Evolutionary conservation across 2,113 vertebrate species (phyloP).

Genomic region (Periophthalmus modestus): DNA sequence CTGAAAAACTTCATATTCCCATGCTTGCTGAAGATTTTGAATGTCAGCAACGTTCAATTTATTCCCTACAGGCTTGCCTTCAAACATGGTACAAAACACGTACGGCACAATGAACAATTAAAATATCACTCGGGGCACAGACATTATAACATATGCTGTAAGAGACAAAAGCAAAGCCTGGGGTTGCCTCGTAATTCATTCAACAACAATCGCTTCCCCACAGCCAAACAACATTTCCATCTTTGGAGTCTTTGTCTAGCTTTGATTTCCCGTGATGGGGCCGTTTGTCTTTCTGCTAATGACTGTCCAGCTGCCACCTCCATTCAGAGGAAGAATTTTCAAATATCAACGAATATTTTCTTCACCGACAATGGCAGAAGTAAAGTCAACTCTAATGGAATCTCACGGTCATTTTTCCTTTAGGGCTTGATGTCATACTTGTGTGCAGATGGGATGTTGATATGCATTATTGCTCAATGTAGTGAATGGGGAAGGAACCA

Average conservation of each 20-base stretch:
- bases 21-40: neutral
- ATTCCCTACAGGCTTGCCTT: neutral
- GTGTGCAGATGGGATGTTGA: conserved; percentile 45
- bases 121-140: conserved; percentile 4
- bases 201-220: neutral
- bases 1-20: neutral
- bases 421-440: conserved; percentile 14
- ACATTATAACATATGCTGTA: neutral
- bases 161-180: conserved; percentile 3
- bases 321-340: neutral
- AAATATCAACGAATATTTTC: neutral
- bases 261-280: conserved; percentile 6
- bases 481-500: conserved; percentile 44
- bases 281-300: conserved; percentile 5
- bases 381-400: conserved; percentile 18
- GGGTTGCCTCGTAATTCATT: neutral
- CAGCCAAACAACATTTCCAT: conserved; percentile 10
- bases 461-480: conserved; percentile 35
- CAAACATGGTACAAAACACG: neutral
- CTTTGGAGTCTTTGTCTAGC: conserved; percentile 4
- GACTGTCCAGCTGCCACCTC: conserved; percentile 9
- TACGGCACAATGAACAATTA: conserved; percentile 1
- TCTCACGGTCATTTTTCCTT: conserved; percentile 11
- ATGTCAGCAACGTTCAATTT: neutral
- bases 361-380: neutral